Percentiles rank a stretch among this genome's conserved stretches.
Evolutionary conservation across 2,113 vertebrate species (phyloP).

Genomic region (Nibea albiflora): DNA sequence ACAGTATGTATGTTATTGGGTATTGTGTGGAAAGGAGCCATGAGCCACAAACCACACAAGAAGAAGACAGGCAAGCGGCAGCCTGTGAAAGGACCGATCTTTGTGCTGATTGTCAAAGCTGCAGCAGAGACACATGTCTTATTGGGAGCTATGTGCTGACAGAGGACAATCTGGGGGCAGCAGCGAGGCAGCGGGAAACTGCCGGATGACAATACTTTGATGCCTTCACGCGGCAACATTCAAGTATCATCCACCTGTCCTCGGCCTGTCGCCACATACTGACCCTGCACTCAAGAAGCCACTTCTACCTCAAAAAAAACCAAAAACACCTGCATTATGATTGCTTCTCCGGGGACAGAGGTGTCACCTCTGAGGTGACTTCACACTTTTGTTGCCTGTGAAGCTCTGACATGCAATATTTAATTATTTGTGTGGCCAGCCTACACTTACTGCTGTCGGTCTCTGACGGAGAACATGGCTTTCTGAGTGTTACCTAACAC

Average conservation of each 20-base stretch:
- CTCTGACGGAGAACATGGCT: not conserved
- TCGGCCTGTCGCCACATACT: not conserved
- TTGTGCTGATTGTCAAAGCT: constrained; percentile 7
- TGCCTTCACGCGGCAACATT: not conserved
- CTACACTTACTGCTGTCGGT: not conserved
- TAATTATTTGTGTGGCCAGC: not conserved
- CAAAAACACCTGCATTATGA: not conserved
- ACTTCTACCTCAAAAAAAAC: not conserved
- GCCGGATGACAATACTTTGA: constrained; percentile 19
- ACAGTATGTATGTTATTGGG: not conserved
- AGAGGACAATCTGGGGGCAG: constrained; percentile 11
- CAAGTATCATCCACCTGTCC: not conserved
- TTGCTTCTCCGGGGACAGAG: not conserved
- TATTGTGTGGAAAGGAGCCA: not conserved
- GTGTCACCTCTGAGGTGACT: not conserved
- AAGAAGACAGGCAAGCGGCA: not conserved
- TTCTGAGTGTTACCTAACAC: not conserved
- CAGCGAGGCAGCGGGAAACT: not conserved
- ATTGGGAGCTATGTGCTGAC: constrained; percentile 24
- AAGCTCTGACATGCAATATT: not conserved
- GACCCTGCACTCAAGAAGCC: not conserved
- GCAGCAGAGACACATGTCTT: constrained; percentile 14
- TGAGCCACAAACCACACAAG: constrained; percentile 25
- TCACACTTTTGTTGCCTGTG: not conserved
- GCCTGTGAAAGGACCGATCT: not conserved